Percentiles rank a stretch among this genome's conserved stretches.
These are phyloP conservation scores for Gadus chalcogrammus DNA, from an alignment of 2,113 vertebrate genomes.

Conservation along the genomic window DNA sequence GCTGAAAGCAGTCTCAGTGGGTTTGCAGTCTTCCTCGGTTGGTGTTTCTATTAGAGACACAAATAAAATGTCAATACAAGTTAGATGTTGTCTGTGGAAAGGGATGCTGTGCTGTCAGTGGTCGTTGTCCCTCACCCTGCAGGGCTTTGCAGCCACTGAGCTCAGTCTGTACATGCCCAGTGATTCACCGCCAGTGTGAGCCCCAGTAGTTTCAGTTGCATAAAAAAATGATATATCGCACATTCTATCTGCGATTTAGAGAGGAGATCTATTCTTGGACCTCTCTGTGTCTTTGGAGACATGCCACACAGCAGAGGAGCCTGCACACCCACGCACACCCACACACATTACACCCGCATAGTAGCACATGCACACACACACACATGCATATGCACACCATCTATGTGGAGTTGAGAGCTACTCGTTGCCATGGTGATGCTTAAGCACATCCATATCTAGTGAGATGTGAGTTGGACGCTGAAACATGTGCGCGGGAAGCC, in stretches of 20 bases:
- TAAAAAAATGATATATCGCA: too few relatives aligned
- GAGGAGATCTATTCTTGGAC: slow-evolving; percentile 36
- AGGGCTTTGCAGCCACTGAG: too few relatives aligned
- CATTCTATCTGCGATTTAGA: slow-evolving; percentile 16
- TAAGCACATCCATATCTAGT: slow-evolving; percentile 23
- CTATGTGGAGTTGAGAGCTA: slow-evolving; percentile 13
- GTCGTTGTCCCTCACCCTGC: too few relatives aligned
- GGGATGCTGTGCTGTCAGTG: too few relatives aligned
- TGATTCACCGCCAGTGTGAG: not conserved
- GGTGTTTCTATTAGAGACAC: too few relatives aligned
- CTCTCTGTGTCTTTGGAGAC: slow-evolving; percentile 22
- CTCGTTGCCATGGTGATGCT: slow-evolving; percentile 38
- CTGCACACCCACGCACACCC: not conserved
- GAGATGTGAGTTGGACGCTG: slow-evolving; percentile 13
- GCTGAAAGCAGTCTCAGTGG: too few relatives aligned
- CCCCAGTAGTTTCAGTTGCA: not conserved
- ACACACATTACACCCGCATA: not conserved
- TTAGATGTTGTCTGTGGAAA: too few relatives aligned
- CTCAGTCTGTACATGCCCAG: too few relatives aligned
- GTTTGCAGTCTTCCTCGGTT: too few relatives aligned
- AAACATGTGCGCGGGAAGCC: not conserved
- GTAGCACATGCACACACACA: not conserved
- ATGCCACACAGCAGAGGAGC: not conserved
- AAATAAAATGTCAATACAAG: too few relatives aligned
- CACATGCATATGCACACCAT: slow-evolving; percentile 13